phyloP scores from a whole-genome alignment of 2,888 invertebrate species.

The Doris montereyensis region DNA sequence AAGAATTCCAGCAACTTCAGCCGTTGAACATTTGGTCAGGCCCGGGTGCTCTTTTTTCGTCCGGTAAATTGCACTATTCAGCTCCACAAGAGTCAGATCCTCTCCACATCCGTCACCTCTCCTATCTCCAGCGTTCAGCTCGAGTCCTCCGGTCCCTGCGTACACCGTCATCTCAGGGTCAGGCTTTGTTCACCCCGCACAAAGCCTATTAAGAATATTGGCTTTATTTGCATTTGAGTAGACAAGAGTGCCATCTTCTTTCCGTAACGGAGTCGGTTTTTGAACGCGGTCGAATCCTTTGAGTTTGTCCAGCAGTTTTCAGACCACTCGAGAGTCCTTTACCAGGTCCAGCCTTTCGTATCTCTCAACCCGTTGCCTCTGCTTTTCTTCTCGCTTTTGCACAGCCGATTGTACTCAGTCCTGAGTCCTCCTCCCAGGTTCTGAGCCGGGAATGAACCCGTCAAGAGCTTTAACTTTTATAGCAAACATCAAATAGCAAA shows the following conservation, averaged over 20 bases:
- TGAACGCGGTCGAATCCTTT: no score
- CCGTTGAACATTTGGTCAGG: neutral
- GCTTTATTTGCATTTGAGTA: neutral
- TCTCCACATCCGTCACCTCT: neutral
- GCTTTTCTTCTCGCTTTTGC: no score
- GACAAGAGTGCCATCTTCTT: neutral
- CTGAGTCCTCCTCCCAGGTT: no score
- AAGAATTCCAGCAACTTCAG: constrained; percentile 2
- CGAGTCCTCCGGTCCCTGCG: neutral
- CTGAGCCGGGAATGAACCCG: no score
- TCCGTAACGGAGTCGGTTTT: no score
- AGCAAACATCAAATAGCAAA: no score
- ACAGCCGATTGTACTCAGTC: no score
- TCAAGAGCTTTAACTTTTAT: no score
- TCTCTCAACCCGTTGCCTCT: no score
- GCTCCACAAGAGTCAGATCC: neutral
- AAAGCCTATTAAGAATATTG: neutral
- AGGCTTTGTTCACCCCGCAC: neutral
- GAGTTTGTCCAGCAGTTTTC: no score
- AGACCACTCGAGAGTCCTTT: no score
- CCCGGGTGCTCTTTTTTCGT: constrained; percentile 4
- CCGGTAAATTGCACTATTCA: neutral
- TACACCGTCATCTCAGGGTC: neutral
- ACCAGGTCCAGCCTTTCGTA: no score
- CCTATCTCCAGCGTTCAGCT: neutral